Conservation (phyloP, 2,113 vertebrate genomes). For the Rallus limicola region DNA sequence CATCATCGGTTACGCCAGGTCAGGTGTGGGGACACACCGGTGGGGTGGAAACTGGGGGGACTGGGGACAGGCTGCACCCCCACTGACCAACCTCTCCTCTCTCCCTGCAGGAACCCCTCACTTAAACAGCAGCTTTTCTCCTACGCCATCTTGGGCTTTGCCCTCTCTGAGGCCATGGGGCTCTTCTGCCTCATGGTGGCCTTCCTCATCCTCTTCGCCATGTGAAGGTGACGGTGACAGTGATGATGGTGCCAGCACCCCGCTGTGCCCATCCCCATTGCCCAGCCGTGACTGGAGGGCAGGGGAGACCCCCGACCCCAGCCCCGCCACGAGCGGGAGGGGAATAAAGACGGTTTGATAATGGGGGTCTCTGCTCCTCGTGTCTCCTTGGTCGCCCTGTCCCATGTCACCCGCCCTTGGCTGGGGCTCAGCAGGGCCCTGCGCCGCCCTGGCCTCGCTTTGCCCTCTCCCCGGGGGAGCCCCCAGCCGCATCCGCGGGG, state of each 20-base stretch:
- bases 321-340: fast-evolving
- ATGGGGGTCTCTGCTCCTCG: neutral
- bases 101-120: neutral
- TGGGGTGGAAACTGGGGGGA: neutral
- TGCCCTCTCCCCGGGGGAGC: neutral
- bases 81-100: fast-evolving
- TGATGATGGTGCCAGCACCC: neutral
- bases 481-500: neutral
- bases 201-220: constrained; percentile 84
- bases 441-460: neutral
- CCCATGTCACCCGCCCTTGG: fast-evolving
- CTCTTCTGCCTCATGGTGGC: constrained; percentile 84
- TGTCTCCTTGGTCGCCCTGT: neutral
- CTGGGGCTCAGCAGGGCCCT: neutral
- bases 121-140: constrained; percentile 76
- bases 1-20: constrained; percentile 84
- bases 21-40: neutral
- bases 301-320: neutral
- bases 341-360: constrained; percentile 34
- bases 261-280: fast-evolving
- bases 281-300: neutral
- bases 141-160: constrained; percentile 82
- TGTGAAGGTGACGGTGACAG: constrained; percentile 46
- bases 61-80: fast-evolving
- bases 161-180: constrained; percentile 83